These are phyloP conservation scores for Melanotaenia trifasciata DNA, from an alignment of 2,797 vertebrate species.

Conservation along the genomic window DNA sequence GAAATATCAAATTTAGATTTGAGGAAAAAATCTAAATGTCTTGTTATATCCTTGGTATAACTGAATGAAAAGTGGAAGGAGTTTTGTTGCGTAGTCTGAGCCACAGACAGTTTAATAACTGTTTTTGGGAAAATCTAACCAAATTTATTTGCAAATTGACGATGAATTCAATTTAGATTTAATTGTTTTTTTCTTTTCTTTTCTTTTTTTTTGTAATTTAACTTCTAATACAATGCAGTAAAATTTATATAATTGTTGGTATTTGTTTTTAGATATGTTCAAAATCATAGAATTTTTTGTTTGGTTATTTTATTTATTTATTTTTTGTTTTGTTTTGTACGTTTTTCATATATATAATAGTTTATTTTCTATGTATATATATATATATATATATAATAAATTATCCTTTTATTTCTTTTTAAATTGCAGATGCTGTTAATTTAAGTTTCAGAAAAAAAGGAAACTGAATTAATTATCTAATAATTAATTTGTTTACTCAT, in stretches of 20 bases:
- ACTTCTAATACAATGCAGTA: too few species aligned
- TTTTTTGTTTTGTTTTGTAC: too few species aligned
- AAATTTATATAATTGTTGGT: too few species aligned
- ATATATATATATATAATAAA: neutral
- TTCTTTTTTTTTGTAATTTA: too few species aligned
- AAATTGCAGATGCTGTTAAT: neutral
- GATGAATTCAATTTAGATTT: neutral
- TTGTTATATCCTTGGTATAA: neutral
- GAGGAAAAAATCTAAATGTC: neutral
- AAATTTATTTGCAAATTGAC: neutral
- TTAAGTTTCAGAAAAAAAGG: neutral
- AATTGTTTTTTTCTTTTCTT: neutral
- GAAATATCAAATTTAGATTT: neutral
- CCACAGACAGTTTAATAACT: neutral
- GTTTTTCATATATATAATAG: too few species aligned
- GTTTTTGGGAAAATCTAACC: neutral
- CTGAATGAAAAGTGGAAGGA: neutral
- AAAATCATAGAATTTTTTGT: neutral
- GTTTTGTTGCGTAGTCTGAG: neutral
- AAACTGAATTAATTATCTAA: neutral
- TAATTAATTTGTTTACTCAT: neutral
- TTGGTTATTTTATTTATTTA: neutral
- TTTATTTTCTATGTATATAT: too few species aligned
- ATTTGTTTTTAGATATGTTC: too few species aligned
- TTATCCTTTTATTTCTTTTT: neutral